A percentile compares a stretch with the other conserved stretches of the same genome.
These are phyloP conservation scores for Xiphophorus birchmanni DNA, from an alignment of 2,797 vertebrate genomes.

Conservation along the genomic window DNA sequence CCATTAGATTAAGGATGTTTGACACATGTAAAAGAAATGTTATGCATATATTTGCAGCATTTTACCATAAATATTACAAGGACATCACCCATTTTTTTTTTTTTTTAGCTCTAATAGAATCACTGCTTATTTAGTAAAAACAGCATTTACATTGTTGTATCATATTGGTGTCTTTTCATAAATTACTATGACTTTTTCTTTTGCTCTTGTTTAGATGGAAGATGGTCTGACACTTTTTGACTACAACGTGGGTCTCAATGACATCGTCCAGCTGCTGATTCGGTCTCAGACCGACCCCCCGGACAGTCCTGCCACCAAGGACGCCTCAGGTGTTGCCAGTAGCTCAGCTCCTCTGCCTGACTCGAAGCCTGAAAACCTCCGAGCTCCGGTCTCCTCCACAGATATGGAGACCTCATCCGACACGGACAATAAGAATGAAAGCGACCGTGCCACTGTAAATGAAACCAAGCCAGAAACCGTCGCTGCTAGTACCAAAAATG, in stretches of 20 bases:
- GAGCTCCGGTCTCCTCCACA: conserved; percentile 45
- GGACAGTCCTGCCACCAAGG: conserved; percentile 83
- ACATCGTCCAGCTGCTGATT: conserved; percentile 97
- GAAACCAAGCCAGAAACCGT: conserved; percentile 68
- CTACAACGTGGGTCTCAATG: conserved; percentile 98
- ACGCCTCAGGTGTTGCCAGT: conserved; percentile 72
- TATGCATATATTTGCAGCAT: background rate
- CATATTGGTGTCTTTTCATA: conserved; percentile 3
- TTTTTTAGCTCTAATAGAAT: background rate
- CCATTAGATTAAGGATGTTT: conserved; percentile 8
- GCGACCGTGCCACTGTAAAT: conserved; percentile 51
- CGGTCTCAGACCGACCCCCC: conserved; percentile 90
- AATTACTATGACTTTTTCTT: conserved; percentile 25
- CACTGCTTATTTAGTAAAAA: background rate
- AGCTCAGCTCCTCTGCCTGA: conserved; percentile 55
- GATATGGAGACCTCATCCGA: conserved; percentile 57
- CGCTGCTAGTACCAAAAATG: conserved; percentile 84
- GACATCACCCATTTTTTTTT: background rate
- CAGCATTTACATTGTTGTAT: background rate
- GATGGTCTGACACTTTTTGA: conserved; percentile 99
- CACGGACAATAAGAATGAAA: conserved; percentile 63
- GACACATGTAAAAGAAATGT: background rate
- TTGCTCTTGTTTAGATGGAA: conserved; percentile 86
- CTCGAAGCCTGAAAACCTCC: conserved; percentile 51
- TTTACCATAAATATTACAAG: background rate